Base-by-base conservation (phyloP, 2,113 vertebrate genomes). In the Notechis scutatus region DNA sequence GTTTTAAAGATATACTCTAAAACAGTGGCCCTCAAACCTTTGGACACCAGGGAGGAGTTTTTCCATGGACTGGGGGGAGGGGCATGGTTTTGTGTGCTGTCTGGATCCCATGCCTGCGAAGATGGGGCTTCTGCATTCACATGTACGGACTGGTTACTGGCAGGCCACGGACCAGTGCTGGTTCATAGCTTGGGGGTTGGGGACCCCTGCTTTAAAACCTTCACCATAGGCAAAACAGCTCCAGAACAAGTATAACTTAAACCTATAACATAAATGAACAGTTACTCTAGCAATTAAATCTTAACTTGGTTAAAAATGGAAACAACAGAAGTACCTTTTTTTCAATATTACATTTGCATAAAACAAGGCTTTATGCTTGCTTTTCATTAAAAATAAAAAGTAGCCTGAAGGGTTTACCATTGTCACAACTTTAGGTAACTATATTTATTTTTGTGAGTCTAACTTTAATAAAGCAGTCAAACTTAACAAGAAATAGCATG, bases 381-480 rank as follows among this genome's bases (percentile, higher is more conserved):
- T 90, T 91, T 94, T 93, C 96, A 96, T 92, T 93, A 94, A 94
- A 96, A 95, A 96, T 90, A 90, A 95, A 94, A 93, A 96, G 5
- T 45, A 14, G 55, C 55, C 95, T 94, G 3, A 90, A 91, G 42
- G 3, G 26, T 52, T 94, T 24, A 47, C 69, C 59, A 3, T 90
- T 90, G 93, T 61, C 47, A 91, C 29, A 93, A 92, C 8, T 9
- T 50, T 50, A 91, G 15, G n/a, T 29, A 87, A 87, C 91, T 69
- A n/a, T 52, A 14, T 74, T 90, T 52, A 57, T 34, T 87, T 61
- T 64, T 91, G 74, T 90, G 91, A 81, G 47, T 39, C 45, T 91
- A 4, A 87, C 69, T 88, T 94, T 61, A 92, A 47, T 81, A 61
- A 90, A 90, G 61, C n/a, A 59, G n/a, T 20, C 12, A 61, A n/a